Evolutionary conservation across 2,797 vertebrate genomes (phyloP).

Genomic region (Sebastiscus tertius): DNA sequence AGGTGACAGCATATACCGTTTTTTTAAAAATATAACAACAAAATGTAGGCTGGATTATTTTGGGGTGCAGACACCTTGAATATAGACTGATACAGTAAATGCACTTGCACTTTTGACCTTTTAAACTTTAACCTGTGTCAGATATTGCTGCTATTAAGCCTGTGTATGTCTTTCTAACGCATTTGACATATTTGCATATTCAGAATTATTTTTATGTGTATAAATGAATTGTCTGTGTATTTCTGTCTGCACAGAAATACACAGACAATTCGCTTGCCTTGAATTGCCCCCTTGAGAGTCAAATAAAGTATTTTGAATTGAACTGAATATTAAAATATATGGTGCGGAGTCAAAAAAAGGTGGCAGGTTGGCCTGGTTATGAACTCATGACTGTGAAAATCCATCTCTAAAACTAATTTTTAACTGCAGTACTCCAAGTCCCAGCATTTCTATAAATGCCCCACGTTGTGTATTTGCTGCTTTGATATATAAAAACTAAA

Average conservation of each 20-base stretch:
- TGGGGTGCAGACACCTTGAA: background rate
- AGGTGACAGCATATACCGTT: background rate
- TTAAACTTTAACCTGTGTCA: too few species aligned
- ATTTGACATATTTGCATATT: too few species aligned
- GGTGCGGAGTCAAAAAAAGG: background rate
- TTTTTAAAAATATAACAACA: background rate
- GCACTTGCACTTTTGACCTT: too few species aligned
- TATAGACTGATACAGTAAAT: too few species aligned
- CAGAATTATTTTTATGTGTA: too few species aligned
- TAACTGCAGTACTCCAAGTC: background rate
- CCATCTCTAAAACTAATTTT: background rate
- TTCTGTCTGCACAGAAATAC: too few species aligned
- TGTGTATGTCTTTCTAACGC: too few species aligned
- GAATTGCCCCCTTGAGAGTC: too few species aligned
- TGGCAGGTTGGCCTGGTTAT: background rate
- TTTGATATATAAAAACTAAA: background rate
- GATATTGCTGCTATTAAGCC: too few species aligned
- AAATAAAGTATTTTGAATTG: too few species aligned
- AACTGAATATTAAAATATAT: background rate
- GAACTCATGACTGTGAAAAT: background rate
- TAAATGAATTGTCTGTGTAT: too few species aligned
- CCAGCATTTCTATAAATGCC: background rate
- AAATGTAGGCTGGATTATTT: background rate
- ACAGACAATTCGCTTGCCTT: too few species aligned
- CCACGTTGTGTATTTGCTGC: background rate